Conservation (phyloP, 2,797 vertebrate genomes). For the Microcaecilia unicolor region DNA sequence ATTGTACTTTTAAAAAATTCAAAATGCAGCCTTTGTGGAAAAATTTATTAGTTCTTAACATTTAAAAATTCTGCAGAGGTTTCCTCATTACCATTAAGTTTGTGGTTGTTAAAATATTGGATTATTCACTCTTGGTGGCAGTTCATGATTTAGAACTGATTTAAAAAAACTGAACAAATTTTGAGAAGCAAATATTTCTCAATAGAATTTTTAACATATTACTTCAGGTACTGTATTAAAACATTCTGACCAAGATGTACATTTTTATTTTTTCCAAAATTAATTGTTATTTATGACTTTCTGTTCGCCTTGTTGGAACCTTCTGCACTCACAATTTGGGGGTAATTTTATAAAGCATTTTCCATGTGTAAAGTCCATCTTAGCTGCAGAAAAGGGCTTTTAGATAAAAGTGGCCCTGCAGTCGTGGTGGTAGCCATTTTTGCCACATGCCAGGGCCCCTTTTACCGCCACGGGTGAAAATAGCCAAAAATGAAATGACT, state of each 20-base stretch:
- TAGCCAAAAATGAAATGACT: too few species aligned
- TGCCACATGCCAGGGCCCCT: too few species aligned
- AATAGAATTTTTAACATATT: slow-evolving; percentile 12
- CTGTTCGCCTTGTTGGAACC: slow-evolving; percentile 41
- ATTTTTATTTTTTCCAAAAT: slow-evolving; percentile 35
- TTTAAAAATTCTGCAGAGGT: slow-evolving; percentile 4
- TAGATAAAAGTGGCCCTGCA: too few species aligned
- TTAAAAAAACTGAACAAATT: slow-evolving; percentile 9
- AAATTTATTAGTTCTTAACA: slow-evolving; percentile 7
- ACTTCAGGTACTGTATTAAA: slow-evolving; percentile 8
- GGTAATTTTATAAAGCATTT: too few species aligned
- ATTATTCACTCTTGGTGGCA: slow-evolving; percentile 3
- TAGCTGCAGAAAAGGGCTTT: too few species aligned
- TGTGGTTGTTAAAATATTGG: slow-evolving; percentile 11
- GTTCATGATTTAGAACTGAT: slow-evolving; percentile 13
- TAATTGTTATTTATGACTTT: slow-evolving; percentile 36
- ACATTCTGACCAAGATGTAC: slow-evolving; percentile 26
- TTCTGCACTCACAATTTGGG: slow-evolving; percentile 54
- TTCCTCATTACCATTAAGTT: slow-evolving; percentile 4
- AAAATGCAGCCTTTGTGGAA: slow-evolving; percentile 1
- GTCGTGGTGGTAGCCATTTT: too few species aligned
- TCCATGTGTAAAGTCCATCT: too few species aligned
- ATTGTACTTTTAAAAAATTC: too few species aligned
- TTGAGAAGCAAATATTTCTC: slow-evolving; percentile 10
- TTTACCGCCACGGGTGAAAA: too few species aligned